Percentiles rank a stretch among this genome's conserved stretches.
Evolutionary conservation across 2,888 invertebrate genomes (phyloP).

Genomic region (Malachius bipustulatus): DNA sequence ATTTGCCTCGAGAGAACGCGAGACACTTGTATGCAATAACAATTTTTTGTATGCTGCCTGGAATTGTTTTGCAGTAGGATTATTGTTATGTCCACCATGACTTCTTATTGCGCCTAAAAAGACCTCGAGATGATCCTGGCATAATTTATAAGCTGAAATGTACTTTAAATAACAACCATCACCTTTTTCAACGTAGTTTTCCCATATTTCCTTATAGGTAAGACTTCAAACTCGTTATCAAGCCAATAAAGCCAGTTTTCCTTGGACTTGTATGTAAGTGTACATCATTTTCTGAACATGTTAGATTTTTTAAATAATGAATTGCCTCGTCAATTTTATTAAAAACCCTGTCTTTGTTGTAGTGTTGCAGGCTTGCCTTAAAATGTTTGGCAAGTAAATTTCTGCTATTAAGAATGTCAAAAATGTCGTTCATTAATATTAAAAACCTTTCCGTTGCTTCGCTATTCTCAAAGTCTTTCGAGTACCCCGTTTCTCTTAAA

Average conservation of each 20-base stretch:
- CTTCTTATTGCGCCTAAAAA: constrained; percentile 16
- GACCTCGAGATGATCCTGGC: constrained; percentile 17
- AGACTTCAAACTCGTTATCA: constrained; percentile 6
- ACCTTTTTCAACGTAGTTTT: too few relatives aligned
- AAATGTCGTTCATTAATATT: constrained; percentile 17
- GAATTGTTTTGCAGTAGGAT: constrained; percentile 16
- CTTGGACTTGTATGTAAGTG: constrained; percentile 4
- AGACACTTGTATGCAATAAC: constrained; percentile 14
- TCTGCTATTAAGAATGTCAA: constrained; percentile 21
- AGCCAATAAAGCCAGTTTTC: constrained; percentile 8
- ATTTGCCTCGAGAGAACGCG: too few relatives aligned
- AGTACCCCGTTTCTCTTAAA: constrained; percentile 10
- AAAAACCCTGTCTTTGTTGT: neutral
- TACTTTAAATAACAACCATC: constrained; percentile 7
- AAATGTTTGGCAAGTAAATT: constrained; percentile 6
- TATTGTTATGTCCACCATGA: constrained; percentile 17
- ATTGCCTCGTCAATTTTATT: neutral
- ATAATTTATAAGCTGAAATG: constrained; percentile 17
- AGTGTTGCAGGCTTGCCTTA: constrained; percentile 2
- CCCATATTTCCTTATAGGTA: too few relatives aligned
- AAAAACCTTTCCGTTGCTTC: constrained; percentile 20
- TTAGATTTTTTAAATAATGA: neutral
- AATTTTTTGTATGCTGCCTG: constrained; percentile 15
- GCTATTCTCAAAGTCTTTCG: constrained; percentile 14
- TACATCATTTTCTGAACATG: neutral